Evolutionary conservation across 2,113 vertebrate species (phyloP), one percentile per base, ranked within the genome.

Genomic region (Peromyscus maniculatus): DNA sequence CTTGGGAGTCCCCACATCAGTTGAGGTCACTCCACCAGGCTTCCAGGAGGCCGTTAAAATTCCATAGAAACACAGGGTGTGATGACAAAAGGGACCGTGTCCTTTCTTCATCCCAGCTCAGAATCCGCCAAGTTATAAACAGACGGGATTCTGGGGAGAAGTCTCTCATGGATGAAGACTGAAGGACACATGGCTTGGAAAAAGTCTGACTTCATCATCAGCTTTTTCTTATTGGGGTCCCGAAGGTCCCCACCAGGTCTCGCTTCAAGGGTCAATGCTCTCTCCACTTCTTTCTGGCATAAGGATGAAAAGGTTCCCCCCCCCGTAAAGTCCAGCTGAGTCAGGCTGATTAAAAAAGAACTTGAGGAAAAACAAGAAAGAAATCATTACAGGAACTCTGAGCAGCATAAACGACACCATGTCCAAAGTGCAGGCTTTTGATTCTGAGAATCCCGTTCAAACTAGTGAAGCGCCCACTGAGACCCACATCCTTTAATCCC

Each of bases 401-500:
- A 97, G 95, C 59, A 94, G 72, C 55, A 79, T 43, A n/a, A 90
- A 97, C 57, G 9, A 77, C 16, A 1, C 64, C 19, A 52, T 52
- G 91, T 79, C 87, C 93, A 96, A 97, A 97, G 93, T 93, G 39
- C 87, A 96, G 46, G 39, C 57, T 84, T 93, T 62, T 39, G 59
- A 89, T 97, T 95, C 93, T 97, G 55, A 97, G 89, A 97, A 83
- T 96, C 83, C 83, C 9, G 1, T 90, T 92, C 95, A 97, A 97
- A 90, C 26, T 43, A 88, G 87, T 39, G 78, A 82, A 89, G 89
- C 71, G 5, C 91, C 86, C 72, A 90, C 78, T 39, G 66, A 96
- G 36, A 72, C 72, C 66, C 91, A 91, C 77, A 74, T 91, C 96
- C 82, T 55, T 97, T 17, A 19, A 80, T 92, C 77, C 88, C 72